These are phyloP conservation scores for Callyntrura guangdongensis DNA, from an alignment of 2,888 invertebrate genomes.

Conservation along the genomic window DNA sequence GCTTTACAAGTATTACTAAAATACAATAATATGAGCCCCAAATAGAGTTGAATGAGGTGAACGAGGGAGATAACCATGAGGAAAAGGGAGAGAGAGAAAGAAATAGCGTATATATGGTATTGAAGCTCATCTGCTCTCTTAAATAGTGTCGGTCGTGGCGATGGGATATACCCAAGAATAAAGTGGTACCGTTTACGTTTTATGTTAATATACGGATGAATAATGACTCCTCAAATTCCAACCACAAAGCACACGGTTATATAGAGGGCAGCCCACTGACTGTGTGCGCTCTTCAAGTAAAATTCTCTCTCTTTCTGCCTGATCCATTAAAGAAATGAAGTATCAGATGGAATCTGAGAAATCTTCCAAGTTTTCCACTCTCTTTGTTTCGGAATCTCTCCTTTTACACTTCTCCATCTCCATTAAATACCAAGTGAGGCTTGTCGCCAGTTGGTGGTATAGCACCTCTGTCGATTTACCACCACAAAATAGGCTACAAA, in stretches of 20 bases:
- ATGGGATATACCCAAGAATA: too few species aligned
- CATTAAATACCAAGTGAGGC: neutral
- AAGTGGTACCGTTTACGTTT: slow-evolving; percentile 13
- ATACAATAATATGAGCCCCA: slow-evolving; percentile 16
- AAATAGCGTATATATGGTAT: too few species aligned
- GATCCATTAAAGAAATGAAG: slow-evolving; percentile 48
- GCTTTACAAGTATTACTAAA: slow-evolving; percentile 34
- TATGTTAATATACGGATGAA: slow-evolving; percentile 71
- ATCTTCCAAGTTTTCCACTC: slow-evolving; percentile 20
- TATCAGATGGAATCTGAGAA: slow-evolving; percentile 59
- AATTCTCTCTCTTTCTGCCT: neutral
- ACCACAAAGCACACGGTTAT: slow-evolving; percentile 53
- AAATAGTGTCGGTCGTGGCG: too few species aligned
- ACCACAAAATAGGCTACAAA: neutral
- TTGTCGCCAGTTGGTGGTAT: slow-evolving; percentile 10
- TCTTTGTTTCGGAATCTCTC: neutral
- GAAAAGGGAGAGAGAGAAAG: slow-evolving; percentile 28
- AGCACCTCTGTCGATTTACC: slow-evolving; percentile 5
- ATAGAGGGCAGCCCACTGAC: slow-evolving; percentile 12
- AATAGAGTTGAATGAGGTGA: neutral
- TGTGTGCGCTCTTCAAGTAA: neutral
- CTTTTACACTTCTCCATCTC: slow-evolving; percentile 16
- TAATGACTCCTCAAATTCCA: slow-evolving; percentile 69
- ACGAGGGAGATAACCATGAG: neutral
- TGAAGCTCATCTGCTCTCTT: too few species aligned